Evolutionary conservation across 2,888 invertebrate genomes (phyloP), one percentile per base, ranked within the genome.

Genomic region (Catocala fraxini): DNA sequence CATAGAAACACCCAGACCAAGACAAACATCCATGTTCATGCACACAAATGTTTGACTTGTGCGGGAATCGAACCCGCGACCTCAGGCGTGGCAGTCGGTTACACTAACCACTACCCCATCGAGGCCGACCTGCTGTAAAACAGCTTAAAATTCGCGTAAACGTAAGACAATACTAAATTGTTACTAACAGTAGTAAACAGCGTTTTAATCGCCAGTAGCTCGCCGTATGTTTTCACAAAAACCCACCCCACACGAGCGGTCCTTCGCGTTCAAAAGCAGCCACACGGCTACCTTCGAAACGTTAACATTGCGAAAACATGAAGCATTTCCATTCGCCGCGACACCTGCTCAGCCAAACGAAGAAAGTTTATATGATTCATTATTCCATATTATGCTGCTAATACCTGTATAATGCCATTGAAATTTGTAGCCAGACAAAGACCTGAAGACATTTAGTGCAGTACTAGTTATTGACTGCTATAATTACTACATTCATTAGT

Each of bases 291-390:
- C 63, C 43, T 57, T 58, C 43, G 61, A 12, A 47, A 41, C 39
- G 49, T 56, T 59, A 57, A 39, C 39, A 53, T 79, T 75, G 66
- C 74, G 77, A 77, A 73, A 75, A 75, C 66, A 65, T 25, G 51
- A 65, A 71, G 60, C 63, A 72, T 79, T 72, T 59, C 53, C 59
- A 78, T 70, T 76, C 64, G 63, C 43, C 43, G 56, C 11, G 11
- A 58, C 67, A 63, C 65, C 62, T 55, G 35, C 54, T 52, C 45
- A 39, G 47, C 42, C 51, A 61, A 72, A 66, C 49, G 54, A 68
- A 56, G 70, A 65, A 76, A 75, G 66, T 59, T 61, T 63, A 35
- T 43, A 52, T 57, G 55, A 51, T 56, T 65, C 58, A 48, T 63
- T 66, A 55, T 59, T 62, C 46, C 6, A 35, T 62, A 58, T 46